Percentiles rank a stretch among this genome's conserved stretches.
Conservation (phyloP, 2,888 invertebrate genomes). For the Lasioglossum malachurum region DNA sequence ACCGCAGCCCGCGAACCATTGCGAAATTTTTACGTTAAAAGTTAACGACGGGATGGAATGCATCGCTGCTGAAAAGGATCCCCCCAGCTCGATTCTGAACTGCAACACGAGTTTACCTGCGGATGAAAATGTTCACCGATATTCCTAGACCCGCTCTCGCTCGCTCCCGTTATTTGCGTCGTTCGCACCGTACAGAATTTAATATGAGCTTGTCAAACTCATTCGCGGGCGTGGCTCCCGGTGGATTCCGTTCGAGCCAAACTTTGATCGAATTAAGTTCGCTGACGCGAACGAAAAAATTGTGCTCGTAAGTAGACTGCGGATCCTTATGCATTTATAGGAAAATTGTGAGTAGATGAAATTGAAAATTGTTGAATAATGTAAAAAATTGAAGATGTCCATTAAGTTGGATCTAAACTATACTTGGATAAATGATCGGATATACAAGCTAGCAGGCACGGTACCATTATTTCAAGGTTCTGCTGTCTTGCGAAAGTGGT, state of each 20-base stretch:
- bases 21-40: constrained; percentile 55
- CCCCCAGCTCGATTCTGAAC: not conserved
- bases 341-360: no score
- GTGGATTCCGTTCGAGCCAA: no score
- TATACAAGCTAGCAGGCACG: no score
- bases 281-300: not conserved
- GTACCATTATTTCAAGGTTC: no score
- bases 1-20: constrained; percentile 38
- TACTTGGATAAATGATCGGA: no score
- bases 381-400: no score
- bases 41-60: constrained; percentile 48
- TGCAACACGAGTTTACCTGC: not conserved
- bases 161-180: not conserved
- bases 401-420: no score
- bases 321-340: no score
- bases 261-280: no score
- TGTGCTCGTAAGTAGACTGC: not conserved
- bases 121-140: not conserved
- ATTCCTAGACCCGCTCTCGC: not conserved
- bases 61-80: constrained; percentile 20
- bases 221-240: not conserved
- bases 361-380: no score
- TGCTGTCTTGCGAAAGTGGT: no score
- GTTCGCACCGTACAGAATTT: not conserved
- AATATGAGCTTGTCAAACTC: not conserved